Percentiles rank a stretch among this genome's conserved stretches.
These are phyloP conservation scores for Tapirus indicus DNA, from an alignment of 2,797 vertebrate genomes.

Conservation along the genomic window DNA sequence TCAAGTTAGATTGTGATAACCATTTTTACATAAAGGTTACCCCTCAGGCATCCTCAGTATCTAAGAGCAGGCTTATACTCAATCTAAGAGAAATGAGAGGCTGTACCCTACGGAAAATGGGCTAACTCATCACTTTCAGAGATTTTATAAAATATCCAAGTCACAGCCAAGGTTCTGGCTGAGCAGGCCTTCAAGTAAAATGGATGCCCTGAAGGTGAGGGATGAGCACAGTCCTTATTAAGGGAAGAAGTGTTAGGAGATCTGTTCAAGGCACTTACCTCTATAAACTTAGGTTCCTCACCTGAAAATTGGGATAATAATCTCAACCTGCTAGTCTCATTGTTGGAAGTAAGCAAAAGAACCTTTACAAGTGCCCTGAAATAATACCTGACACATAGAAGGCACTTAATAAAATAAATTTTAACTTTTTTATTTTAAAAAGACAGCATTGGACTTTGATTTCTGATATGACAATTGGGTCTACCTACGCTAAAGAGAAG, in stretches of 20 bases:
- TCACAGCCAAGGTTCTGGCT: background rate
- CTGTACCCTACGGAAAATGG: background rate
- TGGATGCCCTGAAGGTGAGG: background rate
- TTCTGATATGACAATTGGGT: background rate
- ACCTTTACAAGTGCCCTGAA: background rate
- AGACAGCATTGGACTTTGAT: background rate
- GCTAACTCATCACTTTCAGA: background rate
- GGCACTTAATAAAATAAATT: background rate
- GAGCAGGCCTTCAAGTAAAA: background rate
- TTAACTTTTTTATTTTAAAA: background rate
- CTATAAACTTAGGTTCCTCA: background rate
- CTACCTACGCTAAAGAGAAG: background rate
- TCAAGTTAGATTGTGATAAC: background rate
- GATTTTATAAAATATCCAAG: background rate
- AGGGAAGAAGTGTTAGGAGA: background rate
- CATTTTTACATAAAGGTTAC: background rate
- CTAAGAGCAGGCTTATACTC: background rate
- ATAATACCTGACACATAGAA: background rate
- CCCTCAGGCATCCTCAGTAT: background rate
- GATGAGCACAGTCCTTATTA: background rate
- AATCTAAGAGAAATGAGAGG: background rate
- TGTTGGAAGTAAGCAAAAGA: background rate
- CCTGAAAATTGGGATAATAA: background rate
- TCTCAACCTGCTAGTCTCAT: background rate
- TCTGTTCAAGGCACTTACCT: background rate